phyloP scores from a whole-genome alignment of 2,888 invertebrate genomes.

The Drosophila longiperda region DNA sequence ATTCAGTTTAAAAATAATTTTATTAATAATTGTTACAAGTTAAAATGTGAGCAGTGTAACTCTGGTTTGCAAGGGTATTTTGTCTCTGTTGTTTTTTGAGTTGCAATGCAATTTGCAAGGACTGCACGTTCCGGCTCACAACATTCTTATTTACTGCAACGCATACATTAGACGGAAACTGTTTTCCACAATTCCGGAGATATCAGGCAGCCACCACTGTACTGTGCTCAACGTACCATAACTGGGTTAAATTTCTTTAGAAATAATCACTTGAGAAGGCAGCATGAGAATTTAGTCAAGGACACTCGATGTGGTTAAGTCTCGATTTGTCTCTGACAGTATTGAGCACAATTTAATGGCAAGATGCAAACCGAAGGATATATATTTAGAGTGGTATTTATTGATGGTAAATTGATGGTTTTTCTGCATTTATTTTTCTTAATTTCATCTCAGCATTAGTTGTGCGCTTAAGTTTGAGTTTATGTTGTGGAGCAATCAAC shows the following conservation, averaged over 20 bases:
- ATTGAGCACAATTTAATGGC: constrained; percentile 1
- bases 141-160: constrained; percentile 60
- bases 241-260: not conserved
- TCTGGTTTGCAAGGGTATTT: not conserved
- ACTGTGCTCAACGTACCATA: constrained; percentile 4
- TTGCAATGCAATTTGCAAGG: constrained; percentile 5
- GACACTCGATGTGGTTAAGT: not conserved
- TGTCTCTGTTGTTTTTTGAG: not conserved
- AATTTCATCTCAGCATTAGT: constrained; percentile 1
- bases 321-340: constrained; percentile 8
- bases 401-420: not conserved
- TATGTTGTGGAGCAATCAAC: constrained; percentile 22
- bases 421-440: not conserved
- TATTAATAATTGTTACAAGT: not conserved
- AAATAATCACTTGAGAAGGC: constrained; percentile 10
- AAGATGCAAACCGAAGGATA: not conserved
- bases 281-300: not conserved
- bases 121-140: constrained; percentile 45
- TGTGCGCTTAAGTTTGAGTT: not conserved
- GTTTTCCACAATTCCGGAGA: constrained; percentile 22
- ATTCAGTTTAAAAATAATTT: too few species aligned
- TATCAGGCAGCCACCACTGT: constrained; percentile 3
- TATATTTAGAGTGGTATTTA: not conserved
- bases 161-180: constrained; percentile 68
- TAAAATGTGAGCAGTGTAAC: not conserved